Base-by-base conservation (phyloP, 2,797 vertebrate genomes). In the Ataeniobius toweri region DNA sequence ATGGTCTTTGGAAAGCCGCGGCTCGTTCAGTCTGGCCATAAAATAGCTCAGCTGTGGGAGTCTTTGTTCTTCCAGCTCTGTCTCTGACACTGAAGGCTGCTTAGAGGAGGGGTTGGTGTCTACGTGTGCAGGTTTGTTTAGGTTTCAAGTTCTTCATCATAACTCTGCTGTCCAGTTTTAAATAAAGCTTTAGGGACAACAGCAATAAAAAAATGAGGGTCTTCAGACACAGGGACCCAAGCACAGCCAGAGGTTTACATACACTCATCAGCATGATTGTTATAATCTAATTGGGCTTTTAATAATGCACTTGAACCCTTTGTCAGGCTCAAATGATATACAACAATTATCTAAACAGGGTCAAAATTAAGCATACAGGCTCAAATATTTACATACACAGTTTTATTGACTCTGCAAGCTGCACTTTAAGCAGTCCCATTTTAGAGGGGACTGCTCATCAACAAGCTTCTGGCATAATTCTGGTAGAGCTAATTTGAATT, bases 51-150 rank as follows among this genome's bases (percentile, higher is more conserved):
- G 87, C 88, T 87, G 88, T 88, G 86, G 85, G 89, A 88, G 86
- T 85, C 91, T 94, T 93, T 94, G 92, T 94, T 93, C 89, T 80
- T 82, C 83, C 79, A 83, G 83, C 77, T 85, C 78, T 77, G 76
- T 84, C 85, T 86, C 78, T 88, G 83, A 90, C 85, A 87, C 88
- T 8, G 59, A 87, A 74, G 82, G 81, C 78, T 77, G 80, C 80
- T 78, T 53, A 10, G n/a, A 73, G 76, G 83, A 80, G 81, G 86
- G 80, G 86, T 80, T 55, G 81, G 75, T 73, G 80, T 88, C 63
- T 78, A 77, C 55, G 68, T 84, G 73, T 83, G 51, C 77, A 74
- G 75, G 72, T 76, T 68, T 75, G 74, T 83, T 81, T 86, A 78
- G 83, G 73, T 92, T 89, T 85, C 83, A 82, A 26, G 44, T 74